Evolutionary conservation across 2,888 invertebrate genomes (phyloP), one percentile per base, ranked within the genome.

Genomic region (Drosophila nigritarsus): DNA sequence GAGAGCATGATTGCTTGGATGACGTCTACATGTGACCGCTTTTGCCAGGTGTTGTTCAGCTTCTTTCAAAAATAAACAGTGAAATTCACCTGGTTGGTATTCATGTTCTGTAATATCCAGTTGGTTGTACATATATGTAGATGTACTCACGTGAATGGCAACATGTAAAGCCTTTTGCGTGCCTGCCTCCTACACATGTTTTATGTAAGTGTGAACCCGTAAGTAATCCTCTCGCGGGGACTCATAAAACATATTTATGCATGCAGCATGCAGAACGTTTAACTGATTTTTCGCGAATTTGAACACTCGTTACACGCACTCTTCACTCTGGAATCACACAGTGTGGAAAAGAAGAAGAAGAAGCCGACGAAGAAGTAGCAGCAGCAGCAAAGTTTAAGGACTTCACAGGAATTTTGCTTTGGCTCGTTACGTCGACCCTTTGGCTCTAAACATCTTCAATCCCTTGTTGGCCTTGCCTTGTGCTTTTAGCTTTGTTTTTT

Each of bases 171-270:
- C 76, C 78, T 66, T 82, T 79, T 65, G 55, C 27, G 42, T 54
- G 64, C 42, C 29, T 58, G 56, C 54, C 51, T 54, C 55, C n/a
- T 29, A 29, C 63, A 64, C 15, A 27, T 24, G 51, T 55, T 54
- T 32, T 15, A 49, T 60, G 49, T 64, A 76, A 70, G 80, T 79
- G 82, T 67, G 62, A 77, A 72, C 42, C 73, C 67, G 62, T 71
- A 63, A 69, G 55, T 59, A 75, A 69, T 70, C 64, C 70, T 34
- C 67, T 67, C 48, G 51, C 50, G 8, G 50, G 59, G 65, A 73
- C 68, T 34, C 68, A 71, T 78, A 67, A 85, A 75, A 51, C 65
- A 68, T 71, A 80, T 75, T 79, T 84, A 67, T 68, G 62, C 70
- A 73, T 65, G 51, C 65, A 60, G 20, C 15, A 34, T 36, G 27